Evolutionary conservation across 2,797 vertebrate species (phyloP), one percentile per base, ranked within the genome.

Genomic region (Pachyuromys duprasi): DNA sequence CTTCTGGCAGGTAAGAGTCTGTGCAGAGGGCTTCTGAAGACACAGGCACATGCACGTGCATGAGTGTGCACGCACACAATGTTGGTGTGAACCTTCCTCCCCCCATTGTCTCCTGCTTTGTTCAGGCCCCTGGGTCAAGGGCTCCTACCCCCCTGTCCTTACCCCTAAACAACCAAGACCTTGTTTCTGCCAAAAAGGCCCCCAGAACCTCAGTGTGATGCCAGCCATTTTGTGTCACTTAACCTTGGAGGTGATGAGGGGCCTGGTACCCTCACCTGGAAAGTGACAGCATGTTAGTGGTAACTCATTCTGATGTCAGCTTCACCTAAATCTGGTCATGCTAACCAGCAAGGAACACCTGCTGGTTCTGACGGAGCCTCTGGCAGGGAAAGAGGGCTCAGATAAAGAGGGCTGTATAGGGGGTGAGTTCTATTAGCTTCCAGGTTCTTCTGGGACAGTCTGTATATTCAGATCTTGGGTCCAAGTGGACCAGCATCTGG

Each of bases 1-100:
- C 93, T 99, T 99, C 97, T 99, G 99, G 99, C 99, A 99, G 99
- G 99, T 99, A 98, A 98, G 0, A 0, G 33, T 87, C 1, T 4
- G 26, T 18, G 55, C 6, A 33, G 2, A 62, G 72, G 82, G 12
- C 65, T 80, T 72, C 62, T 6, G 14, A 86, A 84, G 84, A 75
- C 33, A 22, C 49, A 79, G 42, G 31, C 17, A 22, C 31, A 55
- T 49, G 17, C 28, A 31, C 45, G 22, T 49, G 5, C 31, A 55
- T 49, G 55, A 31, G 55, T 49, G 55, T 31, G 33, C 31, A 81
- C 55, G 60, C 60, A 42, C 60, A 31, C 79, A 86, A 22, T 33
- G 4, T 65, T 57, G 31, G 24, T 36, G 49, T 84, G 79, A 49
- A 74, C 36, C 57, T 42, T 53, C 39, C 79, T 26, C 49, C 26